Evolutionary conservation across 2,797 vertebrate genomes (phyloP), one percentile per base, ranked within the genome.

Genomic region (Clarias fuscus): DNA sequence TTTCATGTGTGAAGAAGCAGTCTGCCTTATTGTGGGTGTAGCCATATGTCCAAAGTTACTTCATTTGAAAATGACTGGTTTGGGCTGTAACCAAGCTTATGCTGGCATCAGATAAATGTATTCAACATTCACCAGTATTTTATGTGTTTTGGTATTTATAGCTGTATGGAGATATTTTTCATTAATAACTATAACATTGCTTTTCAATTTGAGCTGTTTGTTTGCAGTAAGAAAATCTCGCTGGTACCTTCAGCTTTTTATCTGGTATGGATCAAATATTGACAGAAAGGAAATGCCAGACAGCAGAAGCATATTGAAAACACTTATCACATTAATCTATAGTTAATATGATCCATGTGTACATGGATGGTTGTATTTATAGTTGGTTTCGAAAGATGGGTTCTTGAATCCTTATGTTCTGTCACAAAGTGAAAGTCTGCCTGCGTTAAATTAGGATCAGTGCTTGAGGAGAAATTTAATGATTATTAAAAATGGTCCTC

Each of bases 391-490:
- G 40, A 24, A 70, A 40, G 68, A 3, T 75, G 56, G 27, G 68
- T 33, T 75, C 30, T 82, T 48, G 27, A 1, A 33, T 33, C 33
- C 33, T 30, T 17, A 61, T 68, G 53, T 40, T 82, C 20, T 62
- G 24, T 56, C 62, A 84, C 59, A 68, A 81, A 73, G 33, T 82
- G 40, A 68, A 75, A 67, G n/a, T 40, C 77, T 61, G 65, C 22
- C 83, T 48, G 48, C 58, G 82, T 80, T 61, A 58, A 89, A 89
- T 89, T 89, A 85, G 81, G 87, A 88, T 90, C 87, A 86, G 83
- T 89, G 88, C 90, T 90, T 81, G 90, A 82, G 88, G 90, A 90
- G 85, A 77, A 78, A 85, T 90, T 89, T 82, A 82, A 88, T 86
- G 73, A 82, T 87, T 84, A 83, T 85, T 86, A 77, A 81, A 87